These are phyloP conservation scores for Oryzias sinensis DNA, from an alignment of 2,797 vertebrate genomes.

Conservation along the genomic window DNA sequence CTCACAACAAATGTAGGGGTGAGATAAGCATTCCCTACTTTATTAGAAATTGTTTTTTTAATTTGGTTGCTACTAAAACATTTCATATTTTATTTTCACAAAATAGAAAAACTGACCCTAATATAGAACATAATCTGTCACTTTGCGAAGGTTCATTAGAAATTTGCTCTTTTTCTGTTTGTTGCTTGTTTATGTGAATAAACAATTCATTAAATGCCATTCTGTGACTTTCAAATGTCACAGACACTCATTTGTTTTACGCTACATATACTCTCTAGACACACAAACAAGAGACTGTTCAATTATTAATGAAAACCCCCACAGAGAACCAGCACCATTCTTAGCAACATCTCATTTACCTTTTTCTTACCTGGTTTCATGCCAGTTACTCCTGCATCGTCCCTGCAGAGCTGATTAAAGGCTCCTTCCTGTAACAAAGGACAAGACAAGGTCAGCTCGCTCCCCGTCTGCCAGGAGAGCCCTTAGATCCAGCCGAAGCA, in stretches of 20 bases:
- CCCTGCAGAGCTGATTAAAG: constrained; percentile 47
- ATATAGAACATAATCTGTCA: too few species aligned
- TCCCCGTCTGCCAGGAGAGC: constrained; percentile 53
- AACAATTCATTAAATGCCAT: neutral
- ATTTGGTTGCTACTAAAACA: too few species aligned
- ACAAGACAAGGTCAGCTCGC: constrained; percentile 49
- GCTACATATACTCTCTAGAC: neutral
- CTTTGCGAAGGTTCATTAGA: too few species aligned
- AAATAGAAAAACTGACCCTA: too few species aligned
- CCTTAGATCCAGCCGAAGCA: constrained; percentile 20
- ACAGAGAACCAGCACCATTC: neutral
- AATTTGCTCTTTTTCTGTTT: neutral
- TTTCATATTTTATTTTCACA: too few species aligned
- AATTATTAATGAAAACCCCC: constrained; percentile 46
- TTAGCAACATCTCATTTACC: constrained; percentile 35
- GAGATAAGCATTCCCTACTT: too few species aligned
- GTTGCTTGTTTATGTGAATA: neutral
- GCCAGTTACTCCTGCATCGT: constrained; percentile 47
- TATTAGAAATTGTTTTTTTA: too few species aligned
- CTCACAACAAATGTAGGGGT: too few species aligned
- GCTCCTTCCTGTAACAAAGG: constrained; percentile 50
- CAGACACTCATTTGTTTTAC: neutral
- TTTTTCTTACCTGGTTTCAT: constrained; percentile 50
- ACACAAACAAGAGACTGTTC: constrained; percentile 16
- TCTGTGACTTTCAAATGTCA: constrained; percentile 3